Base-by-base conservation (phyloP, 2,113 vertebrate genomes). In the Hydropotes inermis region DNA sequence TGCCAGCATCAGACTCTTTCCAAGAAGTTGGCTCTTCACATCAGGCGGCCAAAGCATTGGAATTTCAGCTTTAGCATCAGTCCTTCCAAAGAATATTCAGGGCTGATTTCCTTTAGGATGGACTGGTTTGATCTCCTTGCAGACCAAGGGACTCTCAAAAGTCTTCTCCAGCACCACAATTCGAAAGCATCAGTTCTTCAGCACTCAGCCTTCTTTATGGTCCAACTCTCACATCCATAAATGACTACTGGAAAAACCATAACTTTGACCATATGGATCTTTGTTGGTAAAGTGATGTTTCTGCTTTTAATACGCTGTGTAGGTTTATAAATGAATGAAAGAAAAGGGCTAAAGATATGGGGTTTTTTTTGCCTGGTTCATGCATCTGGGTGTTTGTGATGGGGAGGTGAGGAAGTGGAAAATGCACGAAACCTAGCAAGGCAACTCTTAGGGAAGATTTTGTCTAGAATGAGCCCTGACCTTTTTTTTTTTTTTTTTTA, bases 401-500 rank as follows among this genome's bases (percentile, higher is more conserved):
- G 9, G 82, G n/a, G 11, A 95, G n/a, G 10, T 30, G 10, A 83
- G 15, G 33, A 92, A 70, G 55, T 89, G 33, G 55, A 30, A 92
- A 87, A 83, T 91, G 33, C 50, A 92, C 21, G 43, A 87, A 96
- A 78, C 13, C 64, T 87, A 83, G 50, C 76, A 94, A 50, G 83
- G 61, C 12, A 47, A 17, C 70, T 84, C 70, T 50, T 55, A 89
- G 15, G 60, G 45, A 94, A 92, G 36, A 89, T 95, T 95, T 97
- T 61, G 57, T 96, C 88, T 84, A 92, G 52, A 45, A 88, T 88
- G 50, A 97, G 25, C 88, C 19, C 52, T 85, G 28, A 47, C 14
- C 60, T 90, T 61, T 94, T 55, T 96, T 92, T 94, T 92, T 60
- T 96, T 91, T 95, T 92, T 39, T n/a, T n/a, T n/a, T 7, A n/a